These are phyloP conservation scores for Athalia circularis DNA, from an alignment of 2,888 invertebrate genomes.

Conservation along the genomic window DNA sequence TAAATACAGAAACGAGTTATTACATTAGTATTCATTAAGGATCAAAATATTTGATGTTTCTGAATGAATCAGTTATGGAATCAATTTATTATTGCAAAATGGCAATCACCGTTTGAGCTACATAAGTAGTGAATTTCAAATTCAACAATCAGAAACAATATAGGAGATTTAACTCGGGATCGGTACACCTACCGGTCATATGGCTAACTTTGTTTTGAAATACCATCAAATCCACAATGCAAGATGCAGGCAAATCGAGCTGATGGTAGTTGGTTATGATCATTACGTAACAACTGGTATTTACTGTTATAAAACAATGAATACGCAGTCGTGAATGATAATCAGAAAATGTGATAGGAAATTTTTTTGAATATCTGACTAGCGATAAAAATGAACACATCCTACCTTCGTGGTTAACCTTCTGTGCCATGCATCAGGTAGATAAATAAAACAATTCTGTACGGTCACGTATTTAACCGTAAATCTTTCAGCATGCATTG, in stretches of 20 bases:
- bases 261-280: neutral
- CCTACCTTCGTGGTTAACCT: conserved; percentile 63
- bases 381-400: neutral
- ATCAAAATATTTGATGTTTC: neutral
- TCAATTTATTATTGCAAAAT: no score
- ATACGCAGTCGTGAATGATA: neutral
- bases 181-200: no score
- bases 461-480: conserved; percentile 73
- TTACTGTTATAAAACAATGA: neutral
- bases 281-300: conserved; percentile 6
- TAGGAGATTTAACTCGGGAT: no score
- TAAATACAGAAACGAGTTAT: neutral
- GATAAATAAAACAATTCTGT: conserved; percentile 75
- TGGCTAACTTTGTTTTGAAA: no score
- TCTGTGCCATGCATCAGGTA: conserved; percentile 67
- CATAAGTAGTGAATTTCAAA: no score
- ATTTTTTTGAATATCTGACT: neutral
- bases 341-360: neutral
- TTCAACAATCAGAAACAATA: no score
- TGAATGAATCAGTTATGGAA: no score
- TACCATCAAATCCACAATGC: no score
- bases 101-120: no score
- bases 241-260: no score
- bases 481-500: conserved; percentile 75
- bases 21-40: neutral